Conservation (phyloP, 64 coral and sea anemone species). For the Cladopsammia gracilis region DNA sequence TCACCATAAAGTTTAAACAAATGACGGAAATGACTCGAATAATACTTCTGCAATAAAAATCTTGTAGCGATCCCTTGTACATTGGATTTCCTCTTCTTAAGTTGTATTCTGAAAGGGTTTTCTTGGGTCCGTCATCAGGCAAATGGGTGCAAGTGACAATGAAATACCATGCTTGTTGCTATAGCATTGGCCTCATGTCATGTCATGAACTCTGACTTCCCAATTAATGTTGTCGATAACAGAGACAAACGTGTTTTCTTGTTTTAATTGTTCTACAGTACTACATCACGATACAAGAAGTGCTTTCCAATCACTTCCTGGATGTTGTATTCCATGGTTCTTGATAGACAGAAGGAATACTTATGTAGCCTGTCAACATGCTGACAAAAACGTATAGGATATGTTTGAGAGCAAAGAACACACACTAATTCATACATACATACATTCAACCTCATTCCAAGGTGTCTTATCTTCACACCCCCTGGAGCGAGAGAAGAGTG, state of each 20-base stretch:
- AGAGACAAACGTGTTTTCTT: slow-evolving; percentile 55
- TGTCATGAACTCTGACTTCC: slow-evolving; percentile 67
- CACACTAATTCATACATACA: no score
- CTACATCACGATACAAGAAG: slow-evolving; percentile 60
- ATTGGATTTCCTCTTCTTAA: slow-evolving; percentile 20
- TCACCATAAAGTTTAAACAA: no score
- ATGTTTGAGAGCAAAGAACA: no score
- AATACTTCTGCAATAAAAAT: no score
- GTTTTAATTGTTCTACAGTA: slow-evolving; percentile 30
- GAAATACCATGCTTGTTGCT: slow-evolving; percentile 69
- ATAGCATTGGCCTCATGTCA: slow-evolving; percentile 50
- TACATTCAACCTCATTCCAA: no score
- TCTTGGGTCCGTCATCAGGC: slow-evolving; percentile 48
- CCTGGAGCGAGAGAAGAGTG: no score
- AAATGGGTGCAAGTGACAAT: slow-evolving; percentile 17
- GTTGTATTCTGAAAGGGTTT: slow-evolving; percentile 26
- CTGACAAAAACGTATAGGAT: slow-evolving; percentile 15
- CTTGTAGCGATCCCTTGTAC: slow-evolving; percentile 35
- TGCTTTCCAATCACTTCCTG: slow-evolving; percentile 60
- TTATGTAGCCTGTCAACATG: slow-evolving; percentile 53
- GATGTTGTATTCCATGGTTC: slow-evolving; percentile 42
- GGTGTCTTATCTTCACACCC: no score
- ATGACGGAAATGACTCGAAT: no score
- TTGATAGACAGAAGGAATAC: slow-evolving; percentile 54
- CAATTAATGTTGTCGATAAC: slow-evolving; percentile 79